These are phyloP conservation scores for Dusona sp. DNA, from an alignment of 2,888 invertebrate genomes.

Conservation along the genomic window DNA sequence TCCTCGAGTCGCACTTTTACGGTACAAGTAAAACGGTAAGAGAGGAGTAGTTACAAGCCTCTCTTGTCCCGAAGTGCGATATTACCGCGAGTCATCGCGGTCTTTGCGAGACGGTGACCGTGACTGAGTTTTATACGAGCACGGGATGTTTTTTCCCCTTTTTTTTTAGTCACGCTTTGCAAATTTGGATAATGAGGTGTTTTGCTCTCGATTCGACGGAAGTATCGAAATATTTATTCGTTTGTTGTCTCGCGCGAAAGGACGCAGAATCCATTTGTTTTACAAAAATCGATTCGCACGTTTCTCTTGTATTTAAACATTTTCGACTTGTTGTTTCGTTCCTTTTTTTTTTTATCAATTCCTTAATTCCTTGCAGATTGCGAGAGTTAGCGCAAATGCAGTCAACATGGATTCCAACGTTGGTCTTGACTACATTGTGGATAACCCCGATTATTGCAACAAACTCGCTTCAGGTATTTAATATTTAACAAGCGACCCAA, in stretches of 20 bases:
- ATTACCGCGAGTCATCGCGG: constrained; percentile 64
- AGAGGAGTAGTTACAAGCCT: constrained; percentile 20
- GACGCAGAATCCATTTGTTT: neutral
- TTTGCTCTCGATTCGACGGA: constrained; percentile 23
- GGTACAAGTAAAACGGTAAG: constrained; percentile 52
- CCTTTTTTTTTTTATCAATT: neutral
- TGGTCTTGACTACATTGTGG: constrained; percentile 97
- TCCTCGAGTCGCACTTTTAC: constrained; percentile 72
- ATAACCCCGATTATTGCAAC: constrained; percentile 95
- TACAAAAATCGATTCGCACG: neutral
- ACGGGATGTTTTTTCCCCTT: neutral
- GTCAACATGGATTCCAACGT: constrained; percentile 94
- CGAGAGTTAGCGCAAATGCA: constrained; percentile 78
- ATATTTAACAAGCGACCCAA: constrained; percentile 27
- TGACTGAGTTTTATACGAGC: constrained; percentile 56
- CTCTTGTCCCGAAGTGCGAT: constrained; percentile 57
- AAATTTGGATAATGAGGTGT: constrained; percentile 53
- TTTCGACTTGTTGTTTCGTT: neutral
- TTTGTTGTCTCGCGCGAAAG: neutral
- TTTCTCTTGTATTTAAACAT: neutral
- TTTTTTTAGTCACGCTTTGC: constrained; percentile 49
- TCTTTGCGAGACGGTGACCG: constrained; percentile 47
- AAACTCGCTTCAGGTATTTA: constrained; percentile 92
- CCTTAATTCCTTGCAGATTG: constrained; percentile 72
- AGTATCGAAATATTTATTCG: constrained; percentile 24